These are phyloP conservation scores for Anneissia japonica DNA, from an alignment of 35 echinoderm and acorn worm species.

Conservation along the genomic window DNA sequence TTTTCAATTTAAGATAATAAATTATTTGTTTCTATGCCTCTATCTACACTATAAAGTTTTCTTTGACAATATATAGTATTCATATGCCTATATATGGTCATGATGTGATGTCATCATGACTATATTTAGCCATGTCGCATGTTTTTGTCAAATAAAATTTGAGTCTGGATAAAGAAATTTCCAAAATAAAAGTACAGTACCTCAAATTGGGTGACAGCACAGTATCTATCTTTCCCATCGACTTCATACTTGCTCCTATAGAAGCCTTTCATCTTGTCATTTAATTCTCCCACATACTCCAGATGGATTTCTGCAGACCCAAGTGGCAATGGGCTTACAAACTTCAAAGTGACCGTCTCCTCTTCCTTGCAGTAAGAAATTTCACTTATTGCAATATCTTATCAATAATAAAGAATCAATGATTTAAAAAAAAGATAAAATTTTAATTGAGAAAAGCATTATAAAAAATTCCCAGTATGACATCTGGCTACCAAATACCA, in stretches of 20 bases:
- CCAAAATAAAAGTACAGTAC: slow-evolving; percentile 43
- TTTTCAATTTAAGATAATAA: no score
- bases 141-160: no score
- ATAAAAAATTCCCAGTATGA: no score
- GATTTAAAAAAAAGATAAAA: neutral
- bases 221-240: slow-evolving; percentile 66
- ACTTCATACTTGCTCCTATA: slow-evolving; percentile 88
- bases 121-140: no score
- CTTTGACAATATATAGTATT: no score
- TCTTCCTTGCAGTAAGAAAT: slow-evolving; percentile 74
- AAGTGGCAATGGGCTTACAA: slow-evolving; percentile 19
- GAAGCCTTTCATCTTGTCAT: slow-evolving; percentile 99
- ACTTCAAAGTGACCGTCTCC: slow-evolving; percentile 70
- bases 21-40: no score
- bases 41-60: no score
- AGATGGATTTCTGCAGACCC: slow-evolving; percentile 59
- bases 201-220: slow-evolving; percentile 99
- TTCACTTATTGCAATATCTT: slow-evolving; percentile 44
- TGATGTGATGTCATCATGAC: no score
- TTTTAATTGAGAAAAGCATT: no score
- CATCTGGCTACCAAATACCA: no score
- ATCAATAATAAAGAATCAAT: neutral
- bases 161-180: no score
- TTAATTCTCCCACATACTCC: slow-evolving; percentile 85
- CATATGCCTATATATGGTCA: no score